Conservation (phyloP, 2,797 vertebrate genomes). For the Rhinophrynus dorsalis region DNA sequence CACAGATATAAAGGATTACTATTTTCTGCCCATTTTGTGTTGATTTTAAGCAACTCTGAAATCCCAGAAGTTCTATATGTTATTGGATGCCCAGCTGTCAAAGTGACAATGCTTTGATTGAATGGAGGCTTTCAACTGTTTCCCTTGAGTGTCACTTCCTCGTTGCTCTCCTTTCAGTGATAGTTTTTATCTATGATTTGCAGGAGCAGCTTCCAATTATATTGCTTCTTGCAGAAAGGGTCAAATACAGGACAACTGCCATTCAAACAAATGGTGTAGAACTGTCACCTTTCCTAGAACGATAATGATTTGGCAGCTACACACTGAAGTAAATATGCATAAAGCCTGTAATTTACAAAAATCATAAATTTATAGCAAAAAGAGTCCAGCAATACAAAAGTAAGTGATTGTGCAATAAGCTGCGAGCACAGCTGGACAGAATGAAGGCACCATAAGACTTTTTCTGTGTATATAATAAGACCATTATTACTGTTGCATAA, state of each 20-base stretch:
- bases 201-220: constrained; percentile 75
- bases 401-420: constrained; percentile 79
- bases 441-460: background rate
- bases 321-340: constrained; percentile 69
- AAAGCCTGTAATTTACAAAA: constrained; percentile 74
- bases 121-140: constrained; percentile 66
- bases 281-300: constrained; percentile 73
- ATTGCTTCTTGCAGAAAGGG: constrained; percentile 71
- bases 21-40: constrained; percentile 72
- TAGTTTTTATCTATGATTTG: constrained; percentile 77
- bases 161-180: constrained; percentile 61
- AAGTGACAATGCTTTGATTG: constrained; percentile 68
- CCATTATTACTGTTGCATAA: constrained; percentile 7
- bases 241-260: constrained; percentile 71
- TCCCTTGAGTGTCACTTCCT: constrained; percentile 63
- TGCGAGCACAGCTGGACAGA: constrained; percentile 63
- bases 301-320: constrained; percentile 80
- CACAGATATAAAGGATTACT: constrained; percentile 60
- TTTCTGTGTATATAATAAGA: constrained; percentile 1
- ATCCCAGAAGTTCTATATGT: constrained; percentile 68
- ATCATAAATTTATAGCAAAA: constrained; percentile 75
- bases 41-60: constrained; percentile 60
- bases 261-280: constrained; percentile 72
- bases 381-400: constrained; percentile 73
- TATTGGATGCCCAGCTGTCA: constrained; percentile 76